Conservation (phyloP, 2,888 invertebrate species). For the Megamerina dolium region DNA sequence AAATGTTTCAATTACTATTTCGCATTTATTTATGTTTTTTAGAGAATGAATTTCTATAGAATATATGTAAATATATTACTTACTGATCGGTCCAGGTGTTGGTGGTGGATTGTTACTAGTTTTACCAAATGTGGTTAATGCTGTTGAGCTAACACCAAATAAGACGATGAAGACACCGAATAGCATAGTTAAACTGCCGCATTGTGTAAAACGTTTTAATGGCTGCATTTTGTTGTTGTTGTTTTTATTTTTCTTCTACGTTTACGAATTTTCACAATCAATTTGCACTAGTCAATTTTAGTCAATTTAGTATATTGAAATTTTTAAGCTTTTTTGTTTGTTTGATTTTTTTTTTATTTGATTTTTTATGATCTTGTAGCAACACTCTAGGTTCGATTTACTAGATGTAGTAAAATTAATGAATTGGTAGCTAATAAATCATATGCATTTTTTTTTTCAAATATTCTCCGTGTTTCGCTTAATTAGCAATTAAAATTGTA, state of each 20-base stretch:
- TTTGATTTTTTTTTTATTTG: background rate
- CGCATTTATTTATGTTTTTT: too few species aligned
- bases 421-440: too few species aligned
- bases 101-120: conserved; percentile 57
- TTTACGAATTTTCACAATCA: background rate
- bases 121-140: conserved; percentile 66
- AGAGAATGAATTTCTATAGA: too few species aligned
- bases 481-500: too few species aligned
- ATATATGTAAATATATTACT: conserved; percentile 38
- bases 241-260: background rate
- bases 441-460: too few species aligned
- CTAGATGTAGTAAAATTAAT: too few species aligned
- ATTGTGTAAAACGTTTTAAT: conserved; percentile 49
- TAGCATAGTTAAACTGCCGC: conserved; percentile 49
- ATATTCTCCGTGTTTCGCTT: too few species aligned
- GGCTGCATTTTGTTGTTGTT: conserved; percentile 41
- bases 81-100: conserved; percentile 57
- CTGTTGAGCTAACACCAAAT: conserved; percentile 54
- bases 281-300: background rate
- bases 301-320: background rate
- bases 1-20: too few species aligned
- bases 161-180: conserved; percentile 48
- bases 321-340: background rate
- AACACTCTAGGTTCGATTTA: too few species aligned
- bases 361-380: background rate